Percentiles rank a stretch among this genome's conserved stretches.
Conservation (phyloP, 1,140 invertebrate species). For the Drosophila bipectinata region DNA sequence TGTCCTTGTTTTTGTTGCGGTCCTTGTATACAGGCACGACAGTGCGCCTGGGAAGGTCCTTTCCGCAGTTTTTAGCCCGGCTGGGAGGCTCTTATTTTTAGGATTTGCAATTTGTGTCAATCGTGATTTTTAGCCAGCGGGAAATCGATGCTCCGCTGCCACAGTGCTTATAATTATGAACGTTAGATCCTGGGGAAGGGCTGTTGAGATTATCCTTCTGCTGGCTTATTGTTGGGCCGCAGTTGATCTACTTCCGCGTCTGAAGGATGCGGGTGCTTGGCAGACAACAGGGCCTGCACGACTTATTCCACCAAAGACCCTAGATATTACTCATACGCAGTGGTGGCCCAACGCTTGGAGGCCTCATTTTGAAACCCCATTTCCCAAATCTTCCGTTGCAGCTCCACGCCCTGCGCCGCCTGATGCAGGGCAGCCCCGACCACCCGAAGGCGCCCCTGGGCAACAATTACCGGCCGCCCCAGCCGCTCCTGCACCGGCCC, state of each 20-base stretch:
- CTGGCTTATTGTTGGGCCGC: constrained; percentile 16
- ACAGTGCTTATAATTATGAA: constrained; percentile 43
- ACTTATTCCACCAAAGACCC: too few relatives aligned
- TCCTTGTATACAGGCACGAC: neutral
- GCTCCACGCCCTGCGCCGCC: constrained; percentile 91
- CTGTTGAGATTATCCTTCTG: constrained; percentile 20
- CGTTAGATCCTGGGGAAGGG: constrained; percentile 21
- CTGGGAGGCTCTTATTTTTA: constrained; percentile 43
- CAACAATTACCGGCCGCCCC: constrained; percentile 96
- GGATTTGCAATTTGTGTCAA: constrained; percentile 57
- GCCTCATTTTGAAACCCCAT: neutral
- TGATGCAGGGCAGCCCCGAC: constrained; percentile 94
- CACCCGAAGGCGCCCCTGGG: constrained; percentile 95
- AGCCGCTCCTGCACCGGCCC: constrained; percentile 94
- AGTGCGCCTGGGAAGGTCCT: constrained; percentile 1
- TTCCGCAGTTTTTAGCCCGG: constrained; percentile 18
- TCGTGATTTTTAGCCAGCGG: constrained; percentile 28
- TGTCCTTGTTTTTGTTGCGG: constrained; percentile 9
- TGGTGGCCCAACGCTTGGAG: neutral
- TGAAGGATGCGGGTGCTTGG: constrained; percentile 5
- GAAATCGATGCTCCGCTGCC: constrained; percentile 21
- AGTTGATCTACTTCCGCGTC: constrained; percentile 44
- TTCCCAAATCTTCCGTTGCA: constrained; percentile 83
- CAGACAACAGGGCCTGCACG: too few relatives aligned
- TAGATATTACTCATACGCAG: neutral